phyloP scores from a whole-genome alignment of 2,797 vertebrate species.

The Pogoniulus pusillus region DNA sequence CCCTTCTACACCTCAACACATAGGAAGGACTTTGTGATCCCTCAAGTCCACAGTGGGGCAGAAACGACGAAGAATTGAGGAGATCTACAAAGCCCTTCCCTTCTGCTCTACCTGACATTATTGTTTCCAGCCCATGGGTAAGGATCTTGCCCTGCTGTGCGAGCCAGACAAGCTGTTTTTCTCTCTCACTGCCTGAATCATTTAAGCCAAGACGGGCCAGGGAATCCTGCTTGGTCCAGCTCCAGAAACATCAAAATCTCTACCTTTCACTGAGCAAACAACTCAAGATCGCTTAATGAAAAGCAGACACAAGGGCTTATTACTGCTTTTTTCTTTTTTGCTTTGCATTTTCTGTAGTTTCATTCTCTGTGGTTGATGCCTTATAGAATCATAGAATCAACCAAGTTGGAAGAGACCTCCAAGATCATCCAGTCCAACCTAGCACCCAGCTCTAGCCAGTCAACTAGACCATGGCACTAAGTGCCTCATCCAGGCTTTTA shows the following conservation, averaged over 20 bases:
- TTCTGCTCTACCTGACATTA: background rate
- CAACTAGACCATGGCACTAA: too few species aligned
- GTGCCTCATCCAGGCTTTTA: too few species aligned
- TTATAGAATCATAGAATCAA: too few species aligned
- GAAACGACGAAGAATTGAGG: background rate
- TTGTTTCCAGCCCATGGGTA: background rate
- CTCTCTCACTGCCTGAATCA: background rate
- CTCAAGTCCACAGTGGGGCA: background rate
- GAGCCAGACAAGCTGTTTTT: background rate
- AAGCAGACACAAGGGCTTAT: background rate
- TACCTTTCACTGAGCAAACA: background rate
- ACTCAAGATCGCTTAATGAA: background rate
- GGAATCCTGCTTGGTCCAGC: background rate
- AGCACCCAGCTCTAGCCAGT: too few species aligned
- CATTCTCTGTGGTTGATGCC: background rate
- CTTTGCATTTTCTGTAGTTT: background rate
- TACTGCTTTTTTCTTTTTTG: background rate
- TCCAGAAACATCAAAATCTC: background rate
- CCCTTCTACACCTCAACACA: slow-evolving; percentile 46
- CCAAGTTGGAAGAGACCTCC: too few species aligned
- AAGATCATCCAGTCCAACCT: too few species aligned
- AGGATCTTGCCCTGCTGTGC: background rate
- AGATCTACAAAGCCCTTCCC: background rate
- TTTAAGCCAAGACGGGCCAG: background rate
- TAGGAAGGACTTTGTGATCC: slow-evolving; percentile 19